Evolutionary conservation across 2,888 invertebrate species (phyloP).

Genomic region (Eristalis arbustorum): DNA sequence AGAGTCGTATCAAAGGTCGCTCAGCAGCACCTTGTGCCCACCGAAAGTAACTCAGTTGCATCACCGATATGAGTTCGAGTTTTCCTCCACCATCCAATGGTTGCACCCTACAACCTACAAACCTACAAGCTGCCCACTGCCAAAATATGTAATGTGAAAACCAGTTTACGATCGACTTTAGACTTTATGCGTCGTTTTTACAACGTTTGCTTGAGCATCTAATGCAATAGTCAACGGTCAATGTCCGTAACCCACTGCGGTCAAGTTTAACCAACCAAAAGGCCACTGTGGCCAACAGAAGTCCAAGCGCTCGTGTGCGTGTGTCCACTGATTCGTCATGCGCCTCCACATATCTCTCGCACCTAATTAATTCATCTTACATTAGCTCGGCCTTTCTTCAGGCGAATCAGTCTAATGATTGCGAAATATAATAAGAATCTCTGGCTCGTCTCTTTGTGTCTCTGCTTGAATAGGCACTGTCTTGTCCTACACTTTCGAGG

Average conservation of each 20-base stretch:
- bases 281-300: constrained; percentile 18
- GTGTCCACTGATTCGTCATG: background rate
- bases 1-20: constrained; percentile 4
- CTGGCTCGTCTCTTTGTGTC: background rate
- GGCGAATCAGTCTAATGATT: background rate
- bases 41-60: background rate
- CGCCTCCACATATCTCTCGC: background rate
- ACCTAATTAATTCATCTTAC: background rate
- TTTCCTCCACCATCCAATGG: constrained; percentile 3
- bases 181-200: constrained; percentile 6
- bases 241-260: constrained; percentile 69
- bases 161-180: background rate
- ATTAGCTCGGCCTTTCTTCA: background rate
- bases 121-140: constrained; percentile 16
- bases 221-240: constrained; percentile 64
- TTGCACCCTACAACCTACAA: background rate
- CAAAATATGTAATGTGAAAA: constrained; percentile 17
- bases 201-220: constrained; percentile 27
- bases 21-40: background rate
- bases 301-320: background rate
- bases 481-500: background rate
- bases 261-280: constrained; percentile 63
- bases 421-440: background rate
- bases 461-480: background rate
- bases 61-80: constrained; percentile 9